Base-by-base conservation (phyloP, 1,140 invertebrate genomes). In the Oedothorax gibbosus region DNA sequence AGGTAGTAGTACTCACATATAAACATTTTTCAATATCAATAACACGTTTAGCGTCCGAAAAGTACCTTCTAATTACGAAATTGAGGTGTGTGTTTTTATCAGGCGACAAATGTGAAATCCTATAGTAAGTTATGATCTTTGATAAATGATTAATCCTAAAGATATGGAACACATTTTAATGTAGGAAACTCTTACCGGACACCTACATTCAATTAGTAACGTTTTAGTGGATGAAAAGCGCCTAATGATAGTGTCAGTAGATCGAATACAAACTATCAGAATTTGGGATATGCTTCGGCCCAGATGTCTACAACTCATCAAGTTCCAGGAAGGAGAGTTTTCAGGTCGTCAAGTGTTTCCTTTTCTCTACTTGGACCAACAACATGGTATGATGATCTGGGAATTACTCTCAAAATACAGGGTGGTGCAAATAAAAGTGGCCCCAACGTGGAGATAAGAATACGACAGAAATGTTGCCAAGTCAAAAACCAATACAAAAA, bases 101-200 rank as follows among this genome's bases (percentile, higher is more conserved):
- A 35, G 35, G 5, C 1, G 35, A 35, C 35, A 35, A 35, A 35
- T 35, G 35, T 35, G 5, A 35, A 35, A 35, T 35, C 5, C 35
- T 5, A 35, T 35, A 35, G 5, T 35, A 35, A 35, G 35, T 35
- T 0, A 62, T 14, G 7, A 2, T 8, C 20, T n/a, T 0, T 64
- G 10, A 53, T 15, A 12, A 6, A n/a, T 53, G 15, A 14, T 21
- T 68, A n/a, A n/a, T 35, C 21, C 54, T n/a, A 76, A 56, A 4
- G n/a, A 62, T 10, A 54, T 21, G 72, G 4, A 21, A 14, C 35
- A 10, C 50, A 50, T 18, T 14, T 10, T 7, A 7, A 50, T 71
- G 0, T 53, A 82, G 79, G 79, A 82, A 20, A n/a, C 56, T n/a
- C 57, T 82, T 12, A 62, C 49, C 9, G 79, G 79, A 35, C 79